Evolutionary conservation across 2,888 invertebrate species (phyloP), one percentile per base, ranked within the genome.

Genomic region (Himalopsyche japonica): DNA sequence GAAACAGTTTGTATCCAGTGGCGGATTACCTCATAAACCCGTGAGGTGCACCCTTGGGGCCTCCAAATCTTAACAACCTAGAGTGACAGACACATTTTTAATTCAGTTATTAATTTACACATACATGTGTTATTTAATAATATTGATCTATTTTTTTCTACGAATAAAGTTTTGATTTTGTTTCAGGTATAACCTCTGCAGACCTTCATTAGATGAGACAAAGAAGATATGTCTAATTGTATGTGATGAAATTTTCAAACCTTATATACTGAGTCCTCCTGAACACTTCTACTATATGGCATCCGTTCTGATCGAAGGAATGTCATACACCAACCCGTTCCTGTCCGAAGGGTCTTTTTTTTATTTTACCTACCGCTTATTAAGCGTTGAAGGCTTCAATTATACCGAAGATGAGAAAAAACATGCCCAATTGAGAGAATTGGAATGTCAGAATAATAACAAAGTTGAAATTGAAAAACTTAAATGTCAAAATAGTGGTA

Each of bases 151-250:
- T n/a, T n/a, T n/a, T n/a, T n/a, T n/a, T n/a, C n/a, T n/a, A n/a
- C n/a, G n/a, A n/a, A 84, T 20, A 82, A 77, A 70, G 7, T 20
- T 0, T 10, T 57, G 7, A 7, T 7, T 27, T 70, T 15, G 15
- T 89, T 90, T 64, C 89, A 95, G 96, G 87, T 96, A 94, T 89
- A 96, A 96, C 89, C 91, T 96, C 3, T 96, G 96, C 88, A 93
- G 93, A 3, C 92, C 92, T 1, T 93, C 93, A 7, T 91, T 94
- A 80, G 92, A 92, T 0, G 95, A 95, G 88, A 95, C 96, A 0
- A 93, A 91, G 30, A 91, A 92, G 81, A 92, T 95, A 0, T 95
- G 95, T 87, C 91, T 93, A 27, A 88, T 93, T 49, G 89, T 95
- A 0, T 90, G 93, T 81, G 93, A 94, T 0, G 91, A 94, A 2